Evolutionary conservation across 2,113 vertebrate species (phyloP), one percentile per base, ranked within the genome.

Genomic region (Toxotes jaculatrix): DNA sequence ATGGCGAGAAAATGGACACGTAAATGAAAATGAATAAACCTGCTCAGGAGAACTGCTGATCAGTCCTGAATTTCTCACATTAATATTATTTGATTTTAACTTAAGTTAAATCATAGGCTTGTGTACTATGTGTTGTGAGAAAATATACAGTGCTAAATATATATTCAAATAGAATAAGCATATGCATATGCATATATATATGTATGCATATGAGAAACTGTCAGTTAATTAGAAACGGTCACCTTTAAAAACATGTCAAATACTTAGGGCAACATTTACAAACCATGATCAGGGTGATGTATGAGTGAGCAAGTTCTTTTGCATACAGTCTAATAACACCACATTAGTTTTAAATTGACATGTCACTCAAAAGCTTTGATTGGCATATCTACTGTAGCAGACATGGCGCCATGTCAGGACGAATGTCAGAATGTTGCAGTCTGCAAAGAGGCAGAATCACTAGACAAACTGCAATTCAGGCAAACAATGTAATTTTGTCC

Each of bases 261-360:
- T 32, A 40, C 16, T 47, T 27, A 42, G 3, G 11, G 55, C n/a
- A 49, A 21, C 74, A 51, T 87, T 47, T 8, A 47, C 19, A 81
- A 83, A 73, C 7, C 13, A 56, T 4, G 17, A 72, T 78, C 4
- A 55, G 62, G 31, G 78, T 75, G 60, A 74, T 74, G 27, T 31
- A 71, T 43, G 55, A 83, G 21, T 14, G 43, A 68, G 55, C n/a
- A 14, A 31, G n/a, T 51, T 72, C 21, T 2, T 88, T 51, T 72
- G 70, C 74, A 81, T 79, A 59, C 4, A 10, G 66, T 65, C 49
- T 70, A 49, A 4, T 78, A 56, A 45, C 68, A 82, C 76, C 69
- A 80, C 66, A 78, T 80, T 65, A 76, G n/a, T 67, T 82, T 86
- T 61, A 88, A 83, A 87, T 87, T 79, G 74, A 76, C 53, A 27